Base-by-base conservation (phyloP, 2,888 invertebrate genomes). In the Mystacides longicornis region DNA sequence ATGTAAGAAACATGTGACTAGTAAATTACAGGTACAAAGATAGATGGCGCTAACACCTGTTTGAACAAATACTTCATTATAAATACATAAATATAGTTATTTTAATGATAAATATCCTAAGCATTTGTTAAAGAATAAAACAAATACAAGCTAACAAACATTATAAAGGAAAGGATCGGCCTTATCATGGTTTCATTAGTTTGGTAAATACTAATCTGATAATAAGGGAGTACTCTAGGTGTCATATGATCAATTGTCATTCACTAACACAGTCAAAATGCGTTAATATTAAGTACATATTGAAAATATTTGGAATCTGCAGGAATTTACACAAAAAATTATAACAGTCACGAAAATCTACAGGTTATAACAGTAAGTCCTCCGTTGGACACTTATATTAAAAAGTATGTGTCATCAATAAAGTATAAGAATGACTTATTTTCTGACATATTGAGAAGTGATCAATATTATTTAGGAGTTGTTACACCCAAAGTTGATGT, bases 1-100 rank as follows among this genome's bases (percentile, higher is more conserved):
- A 37, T 37, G 37, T 37, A 37, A 37, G 37, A 37, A 37, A 37
- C 37, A 37, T 37, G 37, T 37, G 37, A 37, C 37, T 16, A 27
- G n/a, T n/a, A n/a, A n/a, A n/a, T n/a, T n/a, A 37, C 37, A 37
- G 37, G 14, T 37, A 27, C 5, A 27, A 5, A 37, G 7, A 37
- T 37, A 37, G 37, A 14, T 3, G 37, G 37, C 37, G 37, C 37
- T 37, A 14, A 37, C 37, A 37, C 37, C 37, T 37, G 14, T 37
- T 14, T 37, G 7, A 7, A 3, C 16, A 14, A 37, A n/a, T n/a
- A n/a, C n/a, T n/a, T n/a, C n/a, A n/a, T n/a, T n/a, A n/a, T n/a
- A n/a, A n/a, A n/a, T 27, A 11, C 27, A 27, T 5, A 27, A 27
- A 7, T 27, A 27, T 7, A 11, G 27, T 27, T 5, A 7, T 5